These are phyloP conservation scores for Mastomys natalensis DNA, from an alignment of 2,113 vertebrate species.

Conservation along the genomic window DNA sequence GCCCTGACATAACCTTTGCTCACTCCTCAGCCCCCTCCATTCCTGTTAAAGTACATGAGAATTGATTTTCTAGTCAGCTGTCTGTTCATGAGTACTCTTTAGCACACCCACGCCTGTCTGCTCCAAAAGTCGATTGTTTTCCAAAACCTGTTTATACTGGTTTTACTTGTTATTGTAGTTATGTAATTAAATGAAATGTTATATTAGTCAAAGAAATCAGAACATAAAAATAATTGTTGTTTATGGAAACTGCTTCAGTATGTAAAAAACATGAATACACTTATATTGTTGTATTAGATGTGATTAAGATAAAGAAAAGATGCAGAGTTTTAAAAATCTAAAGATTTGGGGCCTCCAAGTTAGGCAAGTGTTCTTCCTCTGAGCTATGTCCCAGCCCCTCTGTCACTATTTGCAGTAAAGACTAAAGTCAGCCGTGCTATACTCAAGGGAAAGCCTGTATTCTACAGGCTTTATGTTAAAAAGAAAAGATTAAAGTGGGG, in stretches of 20 bases:
- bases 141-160: neutral
- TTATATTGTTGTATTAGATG: neutral
- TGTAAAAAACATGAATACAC: slow-evolving; percentile 23
- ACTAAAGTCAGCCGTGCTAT: neutral
- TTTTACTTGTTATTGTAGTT: slow-evolving; percentile 1
- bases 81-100: neutral
- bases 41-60: neutral
- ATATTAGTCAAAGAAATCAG: slow-evolving; percentile 9
- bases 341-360: neutral
- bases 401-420: neutral
- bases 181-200: slow-evolving; percentile 30
- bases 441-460: neutral
- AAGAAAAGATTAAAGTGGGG: neutral
- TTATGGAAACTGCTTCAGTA: slow-evolving; percentile 16
- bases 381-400: neutral
- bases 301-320: neutral
- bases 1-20: neutral
- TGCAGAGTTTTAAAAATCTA: neutral
- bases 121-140: slow-evolving; percentile 13
- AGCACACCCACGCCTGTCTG: neutral
- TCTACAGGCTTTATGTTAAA: neutral
- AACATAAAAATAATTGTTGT: slow-evolving; percentile 6
- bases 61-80: rapidly evolving
- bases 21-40: neutral
- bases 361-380: neutral